Conservation (phyloP, 1,140 invertebrate species). For the Magallana ariakensis region DNA sequence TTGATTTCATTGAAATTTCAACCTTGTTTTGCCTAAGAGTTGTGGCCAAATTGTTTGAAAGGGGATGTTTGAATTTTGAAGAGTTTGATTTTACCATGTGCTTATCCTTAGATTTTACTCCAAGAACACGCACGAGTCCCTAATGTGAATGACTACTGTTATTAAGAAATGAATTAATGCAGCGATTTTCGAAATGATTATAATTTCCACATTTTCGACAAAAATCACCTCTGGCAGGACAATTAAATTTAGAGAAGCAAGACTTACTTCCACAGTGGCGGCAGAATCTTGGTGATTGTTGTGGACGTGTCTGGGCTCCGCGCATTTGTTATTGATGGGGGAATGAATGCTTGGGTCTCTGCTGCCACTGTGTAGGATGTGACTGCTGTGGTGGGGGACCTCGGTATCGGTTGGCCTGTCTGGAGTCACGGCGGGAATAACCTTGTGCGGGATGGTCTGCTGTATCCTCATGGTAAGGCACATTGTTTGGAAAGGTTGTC, state of each 20-base stretch:
- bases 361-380: neutral
- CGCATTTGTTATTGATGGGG: neutral
- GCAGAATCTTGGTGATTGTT: neutral
- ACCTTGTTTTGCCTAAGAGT: constrained; percentile 31
- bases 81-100: constrained; percentile 3
- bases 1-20: neutral
- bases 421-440: neutral
- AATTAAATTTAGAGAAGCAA: constrained; percentile 21
- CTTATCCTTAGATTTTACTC: constrained; percentile 34
- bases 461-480: too few relatives aligned
- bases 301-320: neutral
- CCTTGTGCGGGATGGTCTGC: too few relatives aligned
- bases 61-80: neutral
- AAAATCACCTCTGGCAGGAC: constrained; percentile 38
- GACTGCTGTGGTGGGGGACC: constrained; percentile 1
- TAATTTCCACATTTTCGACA: constrained; percentile 25
- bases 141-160: neutral
- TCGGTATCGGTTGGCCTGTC: neutral
- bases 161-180: constrained; percentile 12
- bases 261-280: constrained; percentile 35
- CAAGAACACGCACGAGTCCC: constrained; percentile 30
- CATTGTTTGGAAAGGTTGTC: neutral
- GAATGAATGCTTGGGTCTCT: neutral
- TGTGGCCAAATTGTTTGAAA: constrained; percentile 21
- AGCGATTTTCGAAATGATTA: constrained; percentile 10